Evolutionary conservation across 2,797 vertebrate genomes (phyloP).

Genomic region (Acomys russatus): DNA sequence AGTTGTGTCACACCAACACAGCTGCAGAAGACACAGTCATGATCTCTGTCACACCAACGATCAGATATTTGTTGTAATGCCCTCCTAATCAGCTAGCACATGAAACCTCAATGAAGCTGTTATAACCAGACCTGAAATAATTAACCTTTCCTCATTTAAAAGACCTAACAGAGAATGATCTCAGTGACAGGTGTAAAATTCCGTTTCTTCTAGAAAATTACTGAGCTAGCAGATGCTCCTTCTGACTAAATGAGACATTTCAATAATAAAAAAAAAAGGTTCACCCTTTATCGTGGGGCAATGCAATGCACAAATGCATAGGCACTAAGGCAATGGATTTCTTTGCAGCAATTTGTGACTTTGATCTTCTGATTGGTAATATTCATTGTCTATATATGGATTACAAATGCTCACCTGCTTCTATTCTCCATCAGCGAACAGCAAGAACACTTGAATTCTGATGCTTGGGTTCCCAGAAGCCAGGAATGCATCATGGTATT

Average conservation of each 20-base stretch:
- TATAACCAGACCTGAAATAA: constrained; percentile 76
- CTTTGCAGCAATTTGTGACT: constrained; percentile 16
- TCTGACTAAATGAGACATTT: constrained; percentile 67
- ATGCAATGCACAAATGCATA: neutral
- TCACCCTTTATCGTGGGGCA: constrained; percentile 42
- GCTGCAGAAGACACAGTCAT: constrained; percentile 39
- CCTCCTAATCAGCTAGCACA: constrained; percentile 67
- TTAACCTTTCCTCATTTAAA: constrained; percentile 80
- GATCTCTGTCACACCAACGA: constrained; percentile 60
- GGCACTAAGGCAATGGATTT: constrained; percentile 33
- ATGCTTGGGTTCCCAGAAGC: neutral
- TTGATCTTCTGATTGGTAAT: constrained; percentile 63
- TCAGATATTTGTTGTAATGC: constrained; percentile 67
- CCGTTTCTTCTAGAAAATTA: constrained; percentile 78
- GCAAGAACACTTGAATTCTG: constrained; percentile 46
- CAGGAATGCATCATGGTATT: constrained; percentile 33
- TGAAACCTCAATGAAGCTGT: constrained; percentile 65
- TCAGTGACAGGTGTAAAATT: constrained; percentile 76
- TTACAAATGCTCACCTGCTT: constrained; percentile 49
- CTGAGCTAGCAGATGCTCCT: constrained; percentile 61
- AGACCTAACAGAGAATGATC: constrained; percentile 69
- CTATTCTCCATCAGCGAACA: constrained; percentile 27
- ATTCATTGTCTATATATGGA: constrained; percentile 16
- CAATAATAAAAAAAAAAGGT: constrained; percentile 9
- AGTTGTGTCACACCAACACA: neutral